Conservation (phyloP, 2,888 invertebrate species). For the Thymelicus sylvestris region DNA sequence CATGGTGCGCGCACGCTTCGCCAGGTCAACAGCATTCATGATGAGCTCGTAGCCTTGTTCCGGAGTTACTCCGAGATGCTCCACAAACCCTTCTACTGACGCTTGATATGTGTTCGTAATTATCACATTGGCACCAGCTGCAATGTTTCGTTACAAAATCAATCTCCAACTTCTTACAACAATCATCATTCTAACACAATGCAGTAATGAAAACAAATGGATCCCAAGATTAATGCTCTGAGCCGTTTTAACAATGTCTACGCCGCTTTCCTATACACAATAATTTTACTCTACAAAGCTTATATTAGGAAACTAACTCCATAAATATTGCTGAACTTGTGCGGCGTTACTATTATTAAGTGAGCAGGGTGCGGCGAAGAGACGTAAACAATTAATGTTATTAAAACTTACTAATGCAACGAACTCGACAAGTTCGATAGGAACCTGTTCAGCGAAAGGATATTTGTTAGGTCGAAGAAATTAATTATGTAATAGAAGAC, state of each 20-base stretch:
- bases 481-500: conserved; percentile 79
- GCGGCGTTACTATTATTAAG: conserved; percentile 63
- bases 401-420: conserved; percentile 76
- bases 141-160: conserved; percentile 51
- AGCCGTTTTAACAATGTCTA: conserved; percentile 49
- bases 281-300: conserved; percentile 56
- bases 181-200: conserved; percentile 54
- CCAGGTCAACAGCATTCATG: conserved; percentile 89
- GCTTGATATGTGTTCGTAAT: conserved; percentile 97
- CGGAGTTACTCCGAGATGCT: conserved; percentile 88
- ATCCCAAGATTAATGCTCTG: conserved; percentile 59
- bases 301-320: conserved; percentile 66
- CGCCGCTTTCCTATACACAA: conserved; percentile 55
- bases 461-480: conserved; percentile 72
- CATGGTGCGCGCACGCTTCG: conserved; percentile 88
- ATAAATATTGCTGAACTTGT: conserved; percentile 70
- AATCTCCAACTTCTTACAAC: conserved; percentile 38
- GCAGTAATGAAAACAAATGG: conserved; percentile 63
- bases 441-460: conserved; percentile 60
- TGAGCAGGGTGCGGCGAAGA: conserved; percentile 70
- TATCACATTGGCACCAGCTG: conserved; percentile 94
- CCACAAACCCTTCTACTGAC: conserved; percentile 89
- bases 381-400: conserved; percentile 78
- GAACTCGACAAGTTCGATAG: conserved; percentile 64
- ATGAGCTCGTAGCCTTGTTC: conserved; percentile 90